Percentiles rank a stretch among this genome's conserved stretches.
phyloP scores from a whole-genome alignment of 2,888 invertebrate genomes.

The Drosophila nigricruria region DNA sequence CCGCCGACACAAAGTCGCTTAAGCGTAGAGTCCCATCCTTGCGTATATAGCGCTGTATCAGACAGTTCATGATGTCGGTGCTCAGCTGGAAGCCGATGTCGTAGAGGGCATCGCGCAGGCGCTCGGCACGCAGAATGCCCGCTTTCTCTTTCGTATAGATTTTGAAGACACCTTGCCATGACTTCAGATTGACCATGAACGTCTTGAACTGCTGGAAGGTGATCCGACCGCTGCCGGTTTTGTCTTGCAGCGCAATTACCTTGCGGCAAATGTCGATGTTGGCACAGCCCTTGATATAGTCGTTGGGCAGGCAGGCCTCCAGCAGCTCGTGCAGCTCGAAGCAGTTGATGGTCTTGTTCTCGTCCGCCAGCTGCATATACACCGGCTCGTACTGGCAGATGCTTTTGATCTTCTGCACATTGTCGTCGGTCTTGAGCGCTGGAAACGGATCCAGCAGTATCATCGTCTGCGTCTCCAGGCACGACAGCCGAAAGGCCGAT shows the following conservation, averaged over 20 bases:
- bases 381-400: constrained; percentile 93
- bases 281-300: constrained; percentile 97
- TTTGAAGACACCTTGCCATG: constrained; percentile 96
- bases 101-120: constrained; percentile 92
- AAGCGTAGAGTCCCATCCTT: constrained; percentile 96
- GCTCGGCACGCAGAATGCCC: constrained; percentile 94
- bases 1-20: constrained; percentile 96
- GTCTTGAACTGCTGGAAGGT: constrained; percentile 95
- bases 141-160: constrained; percentile 96
- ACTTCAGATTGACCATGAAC: constrained; percentile 95
- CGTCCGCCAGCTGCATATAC: constrained; percentile 95
- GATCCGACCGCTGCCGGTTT: constrained; percentile 91
- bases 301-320: constrained; percentile 96
- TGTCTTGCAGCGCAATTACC: constrained; percentile 94
- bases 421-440: constrained; percentile 86
- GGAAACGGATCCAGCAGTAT: constrained; percentile 85
- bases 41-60: constrained; percentile 94
- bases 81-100: constrained; percentile 96
- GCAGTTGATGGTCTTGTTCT: constrained; percentile 94
- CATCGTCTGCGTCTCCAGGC: constrained; percentile 87
- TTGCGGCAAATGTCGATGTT: constrained; percentile 96
- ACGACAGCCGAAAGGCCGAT: constrained; percentile 90
- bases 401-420: constrained; percentile 84
- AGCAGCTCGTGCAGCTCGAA: constrained; percentile 96
- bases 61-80: constrained; percentile 92